Evolutionary conservation across 1,140 invertebrate genomes (phyloP), one percentile per base, ranked within the genome.

Genomic region (Drosophila tani): DNA sequence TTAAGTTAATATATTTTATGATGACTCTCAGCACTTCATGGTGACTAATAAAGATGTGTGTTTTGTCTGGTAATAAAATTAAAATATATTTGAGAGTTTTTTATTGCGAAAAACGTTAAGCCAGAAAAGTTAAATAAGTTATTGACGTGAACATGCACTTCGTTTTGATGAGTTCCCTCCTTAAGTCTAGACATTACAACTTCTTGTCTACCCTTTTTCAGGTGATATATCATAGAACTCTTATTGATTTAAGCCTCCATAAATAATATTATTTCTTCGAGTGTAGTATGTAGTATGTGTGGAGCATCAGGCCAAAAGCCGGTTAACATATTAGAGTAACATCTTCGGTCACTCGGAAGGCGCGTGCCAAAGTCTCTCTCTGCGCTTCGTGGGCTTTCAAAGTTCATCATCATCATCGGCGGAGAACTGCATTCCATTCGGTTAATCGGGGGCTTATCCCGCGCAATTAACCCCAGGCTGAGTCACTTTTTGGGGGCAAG

Each of bases 301-400:
- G 17, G 3, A 43, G n/a, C n/a, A 19, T 47, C 76, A 66, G 64
- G 47, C 43, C 53, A 73, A 84, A 82, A 90, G 82, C 82, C 86
- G 85, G 86, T 90, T 86, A 71, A 78, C 41, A 60, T 27, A 56
- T 58, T 69, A 46, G n/a, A 15, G 53, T 87, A 71, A 68, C 38
- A 76, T 41, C 70, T 74, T 55, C 19, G 38, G 57, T 67, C 47
- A 43, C 35, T 68, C 24, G 27, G 43, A 32, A 71, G 84, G 46
- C 84, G 85, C 84, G 84, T 88, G 84, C 84, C 82, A 86, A 76
- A 66, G 74, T 24, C 65, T 40, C 53, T 40, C 53, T 69, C 65
- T 66, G 58, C 11, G 35, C 15, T 32, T 57, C 29, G 8, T 24
- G 38, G 40, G 45, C 32, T 46, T 58, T 57, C 55, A 21, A 76